phyloP scores from a whole-genome alignment of 2,113 vertebrate species.

The Electrona antarctica region DNA sequence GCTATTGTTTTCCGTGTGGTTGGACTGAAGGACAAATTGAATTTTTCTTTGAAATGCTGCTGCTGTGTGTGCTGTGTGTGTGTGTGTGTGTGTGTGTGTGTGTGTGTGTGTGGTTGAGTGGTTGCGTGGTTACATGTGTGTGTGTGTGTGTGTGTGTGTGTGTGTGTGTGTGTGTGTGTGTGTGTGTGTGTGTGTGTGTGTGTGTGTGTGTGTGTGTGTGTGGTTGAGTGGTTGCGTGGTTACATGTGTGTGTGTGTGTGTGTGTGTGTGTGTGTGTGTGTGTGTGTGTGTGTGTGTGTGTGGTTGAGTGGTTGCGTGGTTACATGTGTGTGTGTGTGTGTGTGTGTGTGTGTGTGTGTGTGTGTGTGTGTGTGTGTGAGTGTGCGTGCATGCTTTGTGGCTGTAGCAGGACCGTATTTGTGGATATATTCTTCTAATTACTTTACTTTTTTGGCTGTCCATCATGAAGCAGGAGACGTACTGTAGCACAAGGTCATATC shows the following conservation, averaged over 20 bases:
- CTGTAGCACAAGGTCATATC: background rate
- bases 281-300: too few relatives aligned
- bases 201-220: background rate
- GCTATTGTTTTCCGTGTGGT: too few relatives aligned
- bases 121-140: background rate
- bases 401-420: too few relatives aligned
- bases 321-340: background rate
- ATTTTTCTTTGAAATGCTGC: too few relatives aligned
- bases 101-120: constrained; percentile 13
- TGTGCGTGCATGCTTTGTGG: background rate
- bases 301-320: too few relatives aligned
- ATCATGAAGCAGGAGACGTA: background rate
- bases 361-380: constrained; percentile 5
- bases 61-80: too few relatives aligned
- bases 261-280: too few relatives aligned
- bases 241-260: too few relatives aligned
- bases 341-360: constrained; percentile 7
- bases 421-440: too few relatives aligned
- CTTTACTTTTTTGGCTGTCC: too few relatives aligned
- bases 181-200: background rate
- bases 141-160: constrained; percentile 11
- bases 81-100: background rate
- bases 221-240: too few relatives aligned
- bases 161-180: constrained; percentile 8
- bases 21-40: too few relatives aligned